A percentile compares a stretch with the other conserved stretches of the same genome.
Evolutionary conservation across 2,797 vertebrate genomes (phyloP).

Genomic region (Darevskia mixta): DNA sequence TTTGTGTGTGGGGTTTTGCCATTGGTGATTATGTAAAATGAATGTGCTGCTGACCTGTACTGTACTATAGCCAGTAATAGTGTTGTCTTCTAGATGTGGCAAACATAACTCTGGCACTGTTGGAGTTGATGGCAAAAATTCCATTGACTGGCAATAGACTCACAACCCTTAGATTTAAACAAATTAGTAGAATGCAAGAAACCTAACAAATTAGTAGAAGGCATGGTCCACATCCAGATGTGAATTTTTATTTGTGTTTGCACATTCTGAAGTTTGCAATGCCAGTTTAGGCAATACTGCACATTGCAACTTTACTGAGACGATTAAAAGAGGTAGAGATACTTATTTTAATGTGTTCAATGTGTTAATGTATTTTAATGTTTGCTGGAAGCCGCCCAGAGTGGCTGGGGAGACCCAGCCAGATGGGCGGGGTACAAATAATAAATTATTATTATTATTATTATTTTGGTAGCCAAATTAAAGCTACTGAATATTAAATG

Average conservation of each 20-base stretch:
- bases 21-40: not conserved
- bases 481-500: not conserved
- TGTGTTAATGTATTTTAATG: no score
- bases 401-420: no score
- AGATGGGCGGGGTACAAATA: no score
- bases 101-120: not conserved
- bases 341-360: not conserved
- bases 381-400: no score
- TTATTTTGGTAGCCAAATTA: not conserved
- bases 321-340: not conserved
- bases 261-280: not conserved
- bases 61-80: not conserved
- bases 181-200: not conserved
- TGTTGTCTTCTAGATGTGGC: no score
- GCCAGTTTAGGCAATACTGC: not conserved
- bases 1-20: not conserved
- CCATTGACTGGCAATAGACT: not conserved
- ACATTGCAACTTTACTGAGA: not conserved
- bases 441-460: no score
- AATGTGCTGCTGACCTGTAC: not conserved
- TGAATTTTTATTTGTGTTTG: not conserved
- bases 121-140: not conserved
- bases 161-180: not conserved
- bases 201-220: not conserved
- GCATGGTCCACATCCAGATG: not conserved